Evolutionary conservation across 37 sponge, comb jelly and placozoan species (phyloP), one percentile per base, ranked within the genome.

Genomic region (Beroe ovata): DNA sequence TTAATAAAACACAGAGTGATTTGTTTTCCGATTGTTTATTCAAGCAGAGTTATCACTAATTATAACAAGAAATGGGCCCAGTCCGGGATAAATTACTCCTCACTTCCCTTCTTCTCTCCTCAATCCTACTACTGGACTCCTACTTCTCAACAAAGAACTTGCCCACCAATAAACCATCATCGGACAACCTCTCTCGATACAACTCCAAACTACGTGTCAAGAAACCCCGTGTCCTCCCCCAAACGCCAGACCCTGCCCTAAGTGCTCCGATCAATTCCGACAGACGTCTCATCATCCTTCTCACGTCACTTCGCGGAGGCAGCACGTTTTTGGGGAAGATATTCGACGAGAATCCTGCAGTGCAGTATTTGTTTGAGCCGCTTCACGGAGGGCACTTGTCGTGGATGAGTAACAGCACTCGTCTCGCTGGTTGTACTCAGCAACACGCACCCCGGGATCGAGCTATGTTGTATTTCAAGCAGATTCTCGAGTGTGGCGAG

Each of bases 281-380:
- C 6, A 47, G 11, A 47, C 54, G 54, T 11, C 54, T 47, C 11
- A 11, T 47, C 11, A 47, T 47, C 54, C 54, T 47, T 47, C 54
- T 66, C 33, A 66, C 69, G 2, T 66, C 69, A 66, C 34, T 66
- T 30, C 69, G 69, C 16, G 69, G 36, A 1, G 69, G 69, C 16
- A 29, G 32, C 36, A 34, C 69, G 2, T 66, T 66, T 30, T 37
- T 66, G 18, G 69, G 69, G 3, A 25, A 66, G 36, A 1, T 66
- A 14, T 66, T 66, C 36, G 69, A 66, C 16, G 30, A 30, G 32
- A 66, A 66, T 16, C 69, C 69, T 30, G 30, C 35, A 1, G 33
- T 66, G 2, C 69, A 66, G 36, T 66, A 66, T 30, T 37, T 66
- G 69, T 66, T 66, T 16, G 69, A 66, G 36, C 69, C 69, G 35